Evolutionary conservation across 2,113 vertebrate genomes (phyloP), one percentile per base, ranked within the genome.

Genomic region (Dermatemys mawii): DNA sequence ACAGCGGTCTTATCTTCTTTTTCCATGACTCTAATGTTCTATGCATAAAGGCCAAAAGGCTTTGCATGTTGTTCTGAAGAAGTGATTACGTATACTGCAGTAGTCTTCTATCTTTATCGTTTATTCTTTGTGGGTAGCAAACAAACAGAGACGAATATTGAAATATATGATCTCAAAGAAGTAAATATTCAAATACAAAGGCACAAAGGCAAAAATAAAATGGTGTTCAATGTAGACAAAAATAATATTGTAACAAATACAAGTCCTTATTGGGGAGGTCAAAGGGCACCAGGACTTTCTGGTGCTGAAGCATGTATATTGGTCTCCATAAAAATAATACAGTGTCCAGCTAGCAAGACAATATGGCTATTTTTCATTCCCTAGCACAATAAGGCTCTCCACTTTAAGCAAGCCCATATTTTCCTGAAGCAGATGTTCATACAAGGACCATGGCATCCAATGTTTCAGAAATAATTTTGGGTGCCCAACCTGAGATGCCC

Each of bases 51-150:
- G 92, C 84, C 84, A 97, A 80, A 95, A 94, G 78, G 44, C 83
- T 96, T 96, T 87, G 94, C 94, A 57, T 55, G 9, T 19, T 88
- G 94, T 94, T 97, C 95, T 75, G 75, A 96, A 94, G 79, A 95
- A 90, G 49, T 89, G 63, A 49, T 89, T 49, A 55, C 5, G 6
- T 78, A 93, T 17, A 84, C 41, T 27, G 41, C 13, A 78, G 17
- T 24, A 89, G 93, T 75, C 80, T 93, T 91, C 84, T 84, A 84
- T 91, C 82, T 85, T 87, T 51, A 7, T 6, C 1, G 0, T n/a
- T 73, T 53, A 16, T 27, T 2, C 5, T 78, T 87, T 55, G 49
- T 46, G 41, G 8, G 11, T n/a, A 51, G 83, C 79, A 46, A 53
- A 87, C 79, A 46, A 53, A 87, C 10, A 73, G 24, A 3, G 84